phyloP scores from a whole-genome alignment of 2,113 vertebrate genomes.

The Xenopus laevis region DNA sequence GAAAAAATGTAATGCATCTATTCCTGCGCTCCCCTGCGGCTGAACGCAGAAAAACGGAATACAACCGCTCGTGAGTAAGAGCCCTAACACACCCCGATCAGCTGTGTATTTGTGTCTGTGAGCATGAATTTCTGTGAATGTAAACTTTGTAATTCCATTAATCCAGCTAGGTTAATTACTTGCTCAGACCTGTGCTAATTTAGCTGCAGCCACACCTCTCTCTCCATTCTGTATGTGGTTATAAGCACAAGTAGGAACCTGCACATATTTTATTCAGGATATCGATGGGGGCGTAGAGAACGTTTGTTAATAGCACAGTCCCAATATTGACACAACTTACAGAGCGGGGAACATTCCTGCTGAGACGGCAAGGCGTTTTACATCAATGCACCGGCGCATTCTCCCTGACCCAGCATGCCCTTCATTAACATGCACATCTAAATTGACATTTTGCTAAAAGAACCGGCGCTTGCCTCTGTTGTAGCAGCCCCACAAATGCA shows the following conservation, averaged over 20 bases:
- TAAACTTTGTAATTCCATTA: too few relatives aligned
- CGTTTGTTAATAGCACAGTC: constrained; percentile 15
- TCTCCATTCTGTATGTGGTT: background rate
- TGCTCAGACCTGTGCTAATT: background rate
- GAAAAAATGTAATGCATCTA: too few relatives aligned
- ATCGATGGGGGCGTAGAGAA: constrained; percentile 22
- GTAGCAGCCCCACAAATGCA: too few relatives aligned
- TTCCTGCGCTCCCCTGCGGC: too few relatives aligned
- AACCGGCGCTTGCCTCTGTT: background rate
- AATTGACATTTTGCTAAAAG: background rate
- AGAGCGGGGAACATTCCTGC: constrained; percentile 13
- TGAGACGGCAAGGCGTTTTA: constrained; percentile 18
- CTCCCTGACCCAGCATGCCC: constrained; percentile 17
- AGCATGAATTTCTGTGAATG: too few relatives aligned
- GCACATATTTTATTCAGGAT: constrained; percentile 26
- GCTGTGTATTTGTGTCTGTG: too few relatives aligned
- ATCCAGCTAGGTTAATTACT: background rate
- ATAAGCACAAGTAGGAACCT: constrained; percentile 15
- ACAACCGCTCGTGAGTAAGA: too few relatives aligned
- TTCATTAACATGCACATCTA: constrained; percentile 16
- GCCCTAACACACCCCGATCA: too few relatives aligned
- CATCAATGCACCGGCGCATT: background rate
- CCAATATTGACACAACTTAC: constrained; percentile 19
- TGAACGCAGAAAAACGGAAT: too few relatives aligned
- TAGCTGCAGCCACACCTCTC: background rate